These are phyloP conservation scores for Andrena praecox DNA, from an alignment of 2,888 invertebrate genomes.

Conservation along the genomic window DNA sequence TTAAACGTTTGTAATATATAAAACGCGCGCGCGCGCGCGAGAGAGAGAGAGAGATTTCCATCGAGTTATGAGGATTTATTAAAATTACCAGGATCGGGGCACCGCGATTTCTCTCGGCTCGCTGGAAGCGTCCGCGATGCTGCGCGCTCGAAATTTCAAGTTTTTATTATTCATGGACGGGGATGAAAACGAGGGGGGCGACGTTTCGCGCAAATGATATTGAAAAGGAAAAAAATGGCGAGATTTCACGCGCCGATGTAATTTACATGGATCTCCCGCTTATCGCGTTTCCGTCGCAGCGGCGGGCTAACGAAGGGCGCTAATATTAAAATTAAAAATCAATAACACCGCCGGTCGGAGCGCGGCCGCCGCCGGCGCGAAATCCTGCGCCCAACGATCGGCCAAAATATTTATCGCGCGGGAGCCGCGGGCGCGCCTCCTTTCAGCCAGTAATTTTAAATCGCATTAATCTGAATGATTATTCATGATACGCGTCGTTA, in stretches of 20 bases:
- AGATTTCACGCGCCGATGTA: conserved; percentile 12
- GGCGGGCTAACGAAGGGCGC: conserved; percentile 49
- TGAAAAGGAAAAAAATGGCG: conserved; percentile 12
- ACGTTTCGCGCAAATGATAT: conserved; percentile 29
- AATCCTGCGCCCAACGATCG: neutral
- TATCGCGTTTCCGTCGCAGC: conserved; percentile 28
- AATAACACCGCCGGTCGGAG: conserved; percentile 21
- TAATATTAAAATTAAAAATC: conserved; percentile 65
- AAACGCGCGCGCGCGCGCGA: neutral
- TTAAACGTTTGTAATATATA: conserved; percentile 14
- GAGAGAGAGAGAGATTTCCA: neutral
- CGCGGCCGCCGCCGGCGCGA: neutral
- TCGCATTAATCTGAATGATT: conserved; percentile 59
- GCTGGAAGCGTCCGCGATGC: neutral
- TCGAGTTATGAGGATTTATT: conserved; percentile 28
- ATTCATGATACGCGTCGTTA: conserved; percentile 43
- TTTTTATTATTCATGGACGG: conserved; percentile 45
- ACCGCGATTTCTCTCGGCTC: neutral
- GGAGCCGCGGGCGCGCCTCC: conserved; percentile 33
- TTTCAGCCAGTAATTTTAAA: conserved; percentile 3
- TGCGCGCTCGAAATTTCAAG: conserved; percentile 24
- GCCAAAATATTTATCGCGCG: conserved; percentile 52
- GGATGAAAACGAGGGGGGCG: neutral
- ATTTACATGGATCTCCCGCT: conserved; percentile 38
- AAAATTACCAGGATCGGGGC: conserved; percentile 32